Evolutionary conservation across 2,888 invertebrate species (phyloP).

Genomic region (Aproaerema taeniolella): DNA sequence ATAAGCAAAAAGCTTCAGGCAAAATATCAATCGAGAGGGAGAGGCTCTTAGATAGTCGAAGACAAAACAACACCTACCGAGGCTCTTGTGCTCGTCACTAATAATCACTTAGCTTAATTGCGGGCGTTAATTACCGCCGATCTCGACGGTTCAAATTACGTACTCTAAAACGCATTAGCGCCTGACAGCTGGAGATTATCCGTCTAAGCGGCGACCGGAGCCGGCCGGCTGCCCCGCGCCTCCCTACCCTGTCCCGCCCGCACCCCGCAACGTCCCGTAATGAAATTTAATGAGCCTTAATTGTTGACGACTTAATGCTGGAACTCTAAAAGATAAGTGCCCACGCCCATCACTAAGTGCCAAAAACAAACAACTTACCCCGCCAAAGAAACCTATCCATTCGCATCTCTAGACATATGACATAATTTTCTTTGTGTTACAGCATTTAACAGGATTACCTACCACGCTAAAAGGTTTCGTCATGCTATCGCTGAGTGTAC

Average conservation of each 20-base stretch:
- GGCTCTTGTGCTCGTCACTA: conserved; percentile 54
- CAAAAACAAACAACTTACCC: conserved; percentile 48
- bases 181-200: conserved; percentile 77
- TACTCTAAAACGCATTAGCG: conserved; percentile 78
- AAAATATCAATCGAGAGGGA: too few species aligned
- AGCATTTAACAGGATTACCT: conserved; percentile 26
- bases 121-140: conserved; percentile 72
- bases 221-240: conserved; percentile 28
- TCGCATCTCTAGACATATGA: conserved; percentile 24
- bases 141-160: conserved; percentile 77
- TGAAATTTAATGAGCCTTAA: conserved; percentile 76
- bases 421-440: conserved; percentile 20
- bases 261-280: conserved; percentile 32
- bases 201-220: conserved; percentile 66
- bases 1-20: not conserved
- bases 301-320: conserved; percentile 74
- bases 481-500: conserved; percentile 23
- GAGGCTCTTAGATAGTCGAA: conserved; percentile 7
- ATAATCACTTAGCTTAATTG: conserved; percentile 77
- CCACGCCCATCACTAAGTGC: conserved; percentile 42
- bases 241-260: conserved; percentile 31
- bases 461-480: conserved; percentile 32
- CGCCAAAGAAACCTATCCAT: conserved; percentile 32
- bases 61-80: conserved; percentile 30
- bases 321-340: conserved; percentile 66